A percentile compares a stretch with the other conserved stretches of the same genome.
These are phyloP conservation scores for Agelastica alni DNA, from an alignment of 2,888 invertebrate genomes.

Conservation along the genomic window DNA sequence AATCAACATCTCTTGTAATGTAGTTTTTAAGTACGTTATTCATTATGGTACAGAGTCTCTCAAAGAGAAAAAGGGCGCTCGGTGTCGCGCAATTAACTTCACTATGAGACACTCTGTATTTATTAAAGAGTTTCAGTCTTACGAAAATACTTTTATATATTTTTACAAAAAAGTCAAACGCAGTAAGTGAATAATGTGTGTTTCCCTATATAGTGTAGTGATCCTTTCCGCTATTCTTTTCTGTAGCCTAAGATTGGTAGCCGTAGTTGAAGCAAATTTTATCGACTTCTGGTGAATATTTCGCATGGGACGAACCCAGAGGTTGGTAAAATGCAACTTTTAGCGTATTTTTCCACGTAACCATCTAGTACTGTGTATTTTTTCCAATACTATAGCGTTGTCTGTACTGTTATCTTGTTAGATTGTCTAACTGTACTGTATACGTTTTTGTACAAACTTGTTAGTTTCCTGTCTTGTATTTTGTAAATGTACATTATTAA, in stretches of 20 bases:
- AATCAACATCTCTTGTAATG: no score
- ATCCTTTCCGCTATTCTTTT: neutral
- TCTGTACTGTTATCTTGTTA: slow-evolving; percentile 23
- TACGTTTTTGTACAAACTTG: slow-evolving; percentile 50
- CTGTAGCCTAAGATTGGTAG: slow-evolving; percentile 3
- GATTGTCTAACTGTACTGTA: slow-evolving; percentile 50
- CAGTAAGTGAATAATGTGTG: neutral
- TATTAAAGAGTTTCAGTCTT: neutral
- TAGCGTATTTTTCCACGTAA: slow-evolving; percentile 27
- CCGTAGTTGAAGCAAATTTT: neutral
- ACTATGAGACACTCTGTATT: neutral
- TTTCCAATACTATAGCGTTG: slow-evolving; percentile 2
- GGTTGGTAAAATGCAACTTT: neutral
- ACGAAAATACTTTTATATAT: no score
- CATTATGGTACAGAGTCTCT: no score
- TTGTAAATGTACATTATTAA: slow-evolving; percentile 41
- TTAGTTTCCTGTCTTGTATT: slow-evolving; percentile 36
- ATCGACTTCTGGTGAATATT: neutral
- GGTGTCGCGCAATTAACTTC: no score
- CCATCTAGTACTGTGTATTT: slow-evolving; percentile 15
- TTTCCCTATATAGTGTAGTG: slow-evolving; percentile 7
- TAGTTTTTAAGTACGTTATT: no score
- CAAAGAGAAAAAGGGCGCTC: no score
- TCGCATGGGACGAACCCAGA: no score
- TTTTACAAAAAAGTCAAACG: neutral